Evolutionary conservation across 2,113 vertebrate species (phyloP).

Genomic region (Spermophilus dauricus): DNA sequence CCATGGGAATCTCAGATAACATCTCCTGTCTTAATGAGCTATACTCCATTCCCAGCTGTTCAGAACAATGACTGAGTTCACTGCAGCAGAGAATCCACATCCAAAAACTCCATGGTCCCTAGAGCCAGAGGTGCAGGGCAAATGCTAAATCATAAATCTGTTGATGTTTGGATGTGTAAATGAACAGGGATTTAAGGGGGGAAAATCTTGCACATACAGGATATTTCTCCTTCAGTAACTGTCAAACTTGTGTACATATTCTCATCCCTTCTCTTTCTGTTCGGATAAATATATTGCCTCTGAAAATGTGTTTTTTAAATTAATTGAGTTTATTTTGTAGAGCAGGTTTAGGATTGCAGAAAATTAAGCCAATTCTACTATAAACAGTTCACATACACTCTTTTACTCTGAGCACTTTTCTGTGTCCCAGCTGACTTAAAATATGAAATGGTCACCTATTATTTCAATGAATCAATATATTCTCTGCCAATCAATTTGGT

Average conservation of each 20-base stretch:
- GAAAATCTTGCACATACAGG: neutral
- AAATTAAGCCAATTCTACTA: neutral
- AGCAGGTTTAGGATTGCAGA: neutral
- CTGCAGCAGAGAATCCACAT: neutral
- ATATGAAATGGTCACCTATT: neutral
- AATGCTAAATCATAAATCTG: conserved; percentile 68
- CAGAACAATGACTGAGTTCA: conserved; percentile 73
- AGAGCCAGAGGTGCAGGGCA: conserved; percentile 54
- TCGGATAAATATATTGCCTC: conserved; percentile 26
- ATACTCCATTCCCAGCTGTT: conserved; percentile 30
- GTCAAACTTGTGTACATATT: neutral
- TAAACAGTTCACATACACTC: neutral
- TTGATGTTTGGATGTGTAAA: conserved; percentile 61
- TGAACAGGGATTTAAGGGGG: neutral
- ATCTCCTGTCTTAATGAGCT: conserved; percentile 66
- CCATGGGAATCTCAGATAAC: conserved; percentile 49
- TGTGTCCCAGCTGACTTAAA: neutral
- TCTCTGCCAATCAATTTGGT: neutral
- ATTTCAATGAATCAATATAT: neutral
- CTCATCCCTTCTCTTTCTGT: conserved; percentile 36
- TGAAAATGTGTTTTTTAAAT: neutral
- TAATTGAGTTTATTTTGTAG: conserved; percentile 29
- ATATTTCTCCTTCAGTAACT: conserved; percentile 36
- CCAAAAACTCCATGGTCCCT: conserved; percentile 42
- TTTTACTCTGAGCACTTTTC: neutral